Conservation (phyloP, 1,140 invertebrate species). For the Ceratina japonica region DNA sequence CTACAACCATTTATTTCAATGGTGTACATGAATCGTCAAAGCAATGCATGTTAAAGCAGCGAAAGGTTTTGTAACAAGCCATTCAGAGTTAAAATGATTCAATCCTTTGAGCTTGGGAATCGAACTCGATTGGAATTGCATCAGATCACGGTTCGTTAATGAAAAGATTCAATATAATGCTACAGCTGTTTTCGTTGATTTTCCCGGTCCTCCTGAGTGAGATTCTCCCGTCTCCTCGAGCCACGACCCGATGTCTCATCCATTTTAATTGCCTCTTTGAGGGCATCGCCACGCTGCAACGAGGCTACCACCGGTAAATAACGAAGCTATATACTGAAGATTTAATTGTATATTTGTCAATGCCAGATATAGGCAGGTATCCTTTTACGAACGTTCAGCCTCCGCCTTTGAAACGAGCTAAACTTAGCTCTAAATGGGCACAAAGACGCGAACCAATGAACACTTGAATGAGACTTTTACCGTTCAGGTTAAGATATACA, state of each 20-base stretch:
- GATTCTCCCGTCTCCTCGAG: constrained; percentile 12
- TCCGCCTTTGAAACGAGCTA: background rate
- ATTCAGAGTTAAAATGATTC: background rate
- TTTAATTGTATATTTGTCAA: constrained; percentile 44
- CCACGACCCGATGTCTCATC: constrained; percentile 45
- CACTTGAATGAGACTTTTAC: background rate
- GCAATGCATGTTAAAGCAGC: constrained; percentile 2
- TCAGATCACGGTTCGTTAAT: constrained; percentile 19
- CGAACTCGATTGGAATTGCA: constrained; percentile 33
- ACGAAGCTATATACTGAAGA: constrained; percentile 33
- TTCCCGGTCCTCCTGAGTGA: background rate
- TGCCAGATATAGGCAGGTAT: background rate
- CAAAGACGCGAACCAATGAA: background rate
- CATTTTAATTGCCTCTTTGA: constrained; percentile 58
- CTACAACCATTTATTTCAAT: background rate
- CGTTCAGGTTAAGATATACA: background rate
- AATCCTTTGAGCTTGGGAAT: constrained; percentile 15
- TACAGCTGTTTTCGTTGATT: constrained; percentile 30
- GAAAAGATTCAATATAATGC: constrained; percentile 44
- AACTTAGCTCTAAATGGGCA: constrained; percentile 18
- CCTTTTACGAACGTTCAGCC: constrained; percentile 5
- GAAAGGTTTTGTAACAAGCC: constrained; percentile 18
- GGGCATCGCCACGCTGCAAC: constrained; percentile 3
- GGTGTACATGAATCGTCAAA: background rate
- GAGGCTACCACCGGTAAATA: constrained; percentile 26